Base-by-base conservation (phyloP, 2,113 vertebrate species). In the Anolis carolinensis region DNA sequence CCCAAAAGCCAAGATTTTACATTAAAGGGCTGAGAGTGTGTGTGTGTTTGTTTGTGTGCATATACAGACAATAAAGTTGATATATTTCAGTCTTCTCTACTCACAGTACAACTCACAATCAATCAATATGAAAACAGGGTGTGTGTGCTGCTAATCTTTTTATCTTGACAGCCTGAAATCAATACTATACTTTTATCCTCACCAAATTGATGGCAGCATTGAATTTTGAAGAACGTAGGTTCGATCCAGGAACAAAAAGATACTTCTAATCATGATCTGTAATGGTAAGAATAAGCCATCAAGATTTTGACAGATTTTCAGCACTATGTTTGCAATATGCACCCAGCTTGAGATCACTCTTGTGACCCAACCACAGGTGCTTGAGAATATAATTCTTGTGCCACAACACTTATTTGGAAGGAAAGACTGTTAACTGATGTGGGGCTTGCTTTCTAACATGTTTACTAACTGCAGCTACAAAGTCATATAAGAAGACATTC, bases 251-350 rank as follows among this genome's bases (percentile, higher is more conserved):
- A 99, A 99, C 93, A 99, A 96, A 97, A 99, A 99, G 96, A 99
- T 99, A 97, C 99, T 99, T 94, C 99, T 98, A 94, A 99, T 99
- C 99, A 99, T 99, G 92, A 99, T 99, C 99, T 99, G 97, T 80
- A 89, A 93, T 0, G 7, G 82, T 72, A 32, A 52, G 91, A 91
- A 72, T 85, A 94, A 91, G 13, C 4, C 36, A 72, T 59, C 39
- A 88, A 82, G 39, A 88, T 83, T 92, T 90, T 74, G 39, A 36
- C 21, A 30, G 30, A 80, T 86, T 34, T 67, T 48, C 80, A 80
- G 27, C 8, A 8, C 18, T 18, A 86, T 62, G 27, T 62, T 44
- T 52, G 67, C 5, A 16, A 25, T 23, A 62, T 79, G 68, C 23
- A 71, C 3, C 3, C 18, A 32, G 34, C 13, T 2, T 32, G 44